Evolutionary conservation across 2,113 vertebrate species (phyloP), one percentile per base, ranked within the genome.

Genomic region (Meleagris gallopavo): DNA sequence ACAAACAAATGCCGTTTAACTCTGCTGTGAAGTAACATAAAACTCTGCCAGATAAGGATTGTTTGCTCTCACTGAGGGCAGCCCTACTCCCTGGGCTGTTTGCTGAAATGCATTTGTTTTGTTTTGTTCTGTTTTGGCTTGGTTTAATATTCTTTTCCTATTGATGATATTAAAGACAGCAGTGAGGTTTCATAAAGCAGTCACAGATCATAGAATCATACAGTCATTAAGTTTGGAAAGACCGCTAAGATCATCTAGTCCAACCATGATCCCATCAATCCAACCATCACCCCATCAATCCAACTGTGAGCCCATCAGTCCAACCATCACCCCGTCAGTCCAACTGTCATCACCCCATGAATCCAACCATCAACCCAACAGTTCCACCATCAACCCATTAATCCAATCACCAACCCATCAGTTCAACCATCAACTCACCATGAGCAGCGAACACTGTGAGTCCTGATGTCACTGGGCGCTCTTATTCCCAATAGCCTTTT

Each of bases 51-150:
- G 91, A 90, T 93, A 86, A 95, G 85, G 76, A 83, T 40, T 94
- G 79, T 94, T 95, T 93, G 72, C 72, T 93, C 93, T 93, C 88
- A 75, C 75, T 90, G 83, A 88, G 65, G 91, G 83, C 91, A 94
- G 72, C 79, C 40, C 15, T 64, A 65, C 52, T 91, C 75, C 43
- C 86, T 76, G 70, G 87, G 88, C 90, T 87, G 90, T 90, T 92
- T 93, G 86, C 83, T 89, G 94, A 93, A 94, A 89, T 94, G 84
- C 62, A 48, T 90, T 93, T 61, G 40, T 40, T 60, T 58, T 58
- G 55, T 58, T 73, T 14, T 76, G 25, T 58, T 73, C 13, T 76
- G 25, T 19, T 29, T 64, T 64, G 10, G 16, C 36, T 62, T 8
- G 16, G 17, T 64, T 64, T 64, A 25, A 24, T 54, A 30, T 54